A percentile compares a stretch with the other conserved stretches of the same genome.
phyloP scores from a whole-genome alignment of 2,888 invertebrate genomes.

The Griposia aprilina region DNA sequence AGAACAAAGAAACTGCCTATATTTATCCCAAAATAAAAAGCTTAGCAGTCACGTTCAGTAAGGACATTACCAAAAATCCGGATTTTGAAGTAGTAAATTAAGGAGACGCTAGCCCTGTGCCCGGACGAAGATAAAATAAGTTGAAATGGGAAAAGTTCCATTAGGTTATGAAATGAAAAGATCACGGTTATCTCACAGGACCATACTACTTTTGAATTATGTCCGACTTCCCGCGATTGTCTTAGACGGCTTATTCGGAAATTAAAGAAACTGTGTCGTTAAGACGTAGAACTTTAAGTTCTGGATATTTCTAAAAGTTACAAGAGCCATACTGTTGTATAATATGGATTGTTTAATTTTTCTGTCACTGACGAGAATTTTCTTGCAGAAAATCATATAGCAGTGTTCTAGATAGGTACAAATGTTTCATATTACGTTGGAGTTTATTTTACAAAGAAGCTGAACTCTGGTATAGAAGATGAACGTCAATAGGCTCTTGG shows the following conservation, averaged over 20 bases:
- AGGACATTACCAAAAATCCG: conserved; percentile 69
- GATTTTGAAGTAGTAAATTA: conserved; percentile 81
- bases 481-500: not conserved
- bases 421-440: not conserved
- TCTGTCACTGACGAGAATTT: not conserved
- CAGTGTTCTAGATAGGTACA: not conserved
- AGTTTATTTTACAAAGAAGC: not conserved
- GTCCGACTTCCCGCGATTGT: conserved; percentile 75
- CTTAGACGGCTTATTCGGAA: conserved; percentile 65
- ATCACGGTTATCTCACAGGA: conserved; percentile 82
- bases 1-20: not conserved
- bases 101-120: conserved; percentile 66
- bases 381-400: not conserved
- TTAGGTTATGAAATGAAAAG: conserved; percentile 88
- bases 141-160: conserved; percentile 89
- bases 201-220: conserved; percentile 86
- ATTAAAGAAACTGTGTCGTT: conserved; percentile 33
- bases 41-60: conserved; percentile 27
- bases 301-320: not conserved
- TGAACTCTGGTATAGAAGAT: not conserved
- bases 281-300: not conserved
- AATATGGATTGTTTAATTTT: not conserved
- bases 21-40: conserved; percentile 6
- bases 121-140: conserved; percentile 80
- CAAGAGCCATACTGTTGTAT: not conserved